These are phyloP conservation scores for Drosophila oshimai DNA, from an alignment of 1,140 invertebrate species.

Conservation along the genomic window DNA sequence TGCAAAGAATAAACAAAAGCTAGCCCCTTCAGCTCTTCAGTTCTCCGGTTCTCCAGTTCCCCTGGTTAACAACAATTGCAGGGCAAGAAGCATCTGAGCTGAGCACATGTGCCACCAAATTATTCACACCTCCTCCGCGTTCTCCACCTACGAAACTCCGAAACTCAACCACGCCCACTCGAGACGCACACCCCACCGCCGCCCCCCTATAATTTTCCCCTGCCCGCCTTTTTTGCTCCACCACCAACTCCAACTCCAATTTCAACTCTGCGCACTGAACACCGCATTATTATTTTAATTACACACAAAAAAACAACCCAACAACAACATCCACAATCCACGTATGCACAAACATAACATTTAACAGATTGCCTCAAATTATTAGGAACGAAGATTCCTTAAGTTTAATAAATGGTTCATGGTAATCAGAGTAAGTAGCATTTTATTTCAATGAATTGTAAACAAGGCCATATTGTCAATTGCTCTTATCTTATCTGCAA, in stretches of 20 bases:
- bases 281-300: slow-evolving; percentile 76
- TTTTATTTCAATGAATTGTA: no score
- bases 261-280: slow-evolving; percentile 34
- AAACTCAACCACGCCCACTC: slow-evolving; percentile 51
- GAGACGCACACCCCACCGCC: slow-evolving; percentile 48
- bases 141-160: neutral
- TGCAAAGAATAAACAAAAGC: slow-evolving; percentile 47
- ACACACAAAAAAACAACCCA: slow-evolving; percentile 51
- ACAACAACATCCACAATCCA: slow-evolving; percentile 1
- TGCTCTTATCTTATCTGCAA: no score
- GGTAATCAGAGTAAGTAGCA: no score
- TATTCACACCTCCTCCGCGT: slow-evolving; percentile 55
- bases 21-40: neutral
- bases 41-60: no score
- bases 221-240: neutral
- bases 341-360: slow-evolving; percentile 9
- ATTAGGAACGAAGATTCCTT: no score
- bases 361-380: slow-evolving; percentile 1
- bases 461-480: no score
- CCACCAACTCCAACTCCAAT: slow-evolving; percentile 17
- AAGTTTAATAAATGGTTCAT: no score
- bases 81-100: slow-evolving; percentile 27
- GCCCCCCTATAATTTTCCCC: slow-evolving; percentile 13
- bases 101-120: slow-evolving; percentile 67
- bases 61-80: slow-evolving; percentile 42